phyloP scores from a whole-genome alignment of 30 jellyfish, hydroid and myxozoan species.

The Turritopsis dohrnii region DNA sequence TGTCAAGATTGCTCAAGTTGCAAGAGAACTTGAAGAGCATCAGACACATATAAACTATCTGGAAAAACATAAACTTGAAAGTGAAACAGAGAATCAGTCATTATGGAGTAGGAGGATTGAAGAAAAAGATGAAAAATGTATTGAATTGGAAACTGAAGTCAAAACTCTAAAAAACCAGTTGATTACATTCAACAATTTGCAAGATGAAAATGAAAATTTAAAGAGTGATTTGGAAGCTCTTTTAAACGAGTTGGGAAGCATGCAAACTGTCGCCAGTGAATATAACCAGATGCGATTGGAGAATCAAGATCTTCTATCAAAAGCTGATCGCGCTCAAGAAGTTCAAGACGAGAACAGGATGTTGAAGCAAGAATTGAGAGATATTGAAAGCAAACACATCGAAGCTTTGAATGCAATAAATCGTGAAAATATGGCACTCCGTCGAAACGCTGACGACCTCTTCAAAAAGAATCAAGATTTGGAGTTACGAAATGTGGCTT shows the following conservation, averaged over 20 bases:
- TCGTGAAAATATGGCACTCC: constrained; percentile 23
- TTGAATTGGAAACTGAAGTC: constrained; percentile 3
- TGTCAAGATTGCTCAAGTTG: constrained; percentile 14
- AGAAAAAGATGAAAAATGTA: neutral
- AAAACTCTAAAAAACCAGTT: constrained; percentile 13
- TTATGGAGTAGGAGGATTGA: neutral
- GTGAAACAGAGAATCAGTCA: constrained; percentile 10
- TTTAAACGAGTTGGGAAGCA: constrained; percentile 11
- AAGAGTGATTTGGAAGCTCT: constrained; percentile 32
- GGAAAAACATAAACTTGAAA: constrained; percentile 17
- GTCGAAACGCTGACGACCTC: constrained; percentile 30
- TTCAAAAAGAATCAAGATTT: constrained; percentile 33
- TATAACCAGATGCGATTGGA: constrained; percentile 8
- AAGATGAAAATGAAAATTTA: constrained; percentile 31
- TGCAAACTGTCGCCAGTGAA: constrained; percentile 20
- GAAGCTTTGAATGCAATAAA: constrained; percentile 9
- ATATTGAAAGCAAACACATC: constrained; percentile 8
- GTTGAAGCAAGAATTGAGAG: constrained; percentile 29
- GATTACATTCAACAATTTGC: neutral
- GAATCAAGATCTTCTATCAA: constrained; percentile 17
- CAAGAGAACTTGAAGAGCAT: neutral
- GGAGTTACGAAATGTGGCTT: constrained; percentile 23
- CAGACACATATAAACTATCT: constrained; percentile 1
- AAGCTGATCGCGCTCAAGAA: constrained; percentile 18
- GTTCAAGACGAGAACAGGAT: constrained; percentile 29